A percentile compares a stretch with the other conserved stretches of the same genome.
Conservation (phyloP, 1,140 invertebrate genomes). For the Drosophila nannoptera region DNA sequence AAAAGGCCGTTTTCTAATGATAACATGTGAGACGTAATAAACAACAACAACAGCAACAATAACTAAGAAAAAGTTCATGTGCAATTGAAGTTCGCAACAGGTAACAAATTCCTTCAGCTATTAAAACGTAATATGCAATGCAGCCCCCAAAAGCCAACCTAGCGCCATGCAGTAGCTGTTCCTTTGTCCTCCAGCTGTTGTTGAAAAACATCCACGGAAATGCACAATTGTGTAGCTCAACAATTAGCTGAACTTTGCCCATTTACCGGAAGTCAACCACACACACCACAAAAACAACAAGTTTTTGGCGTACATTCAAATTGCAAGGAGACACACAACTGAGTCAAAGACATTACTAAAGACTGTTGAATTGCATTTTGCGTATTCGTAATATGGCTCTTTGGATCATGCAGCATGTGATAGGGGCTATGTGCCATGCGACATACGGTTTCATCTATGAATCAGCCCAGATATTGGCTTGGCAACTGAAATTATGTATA, state of each 20-base stretch:
- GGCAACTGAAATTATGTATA: too few species aligned
- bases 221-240: constrained; percentile 78
- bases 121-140: constrained; percentile 76
- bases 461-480: too few species aligned
- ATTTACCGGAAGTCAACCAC: constrained; percentile 45
- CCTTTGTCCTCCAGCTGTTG: constrained; percentile 24
- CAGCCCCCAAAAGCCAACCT: constrained; percentile 27
- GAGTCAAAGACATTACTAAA: background rate
- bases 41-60: constrained; percentile 44
- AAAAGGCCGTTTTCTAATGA: constrained; percentile 78
- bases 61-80: constrained; percentile 61
- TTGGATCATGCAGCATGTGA: constrained; percentile 22
- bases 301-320: constrained; percentile 74
- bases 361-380: constrained; percentile 39
- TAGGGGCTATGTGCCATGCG: background rate
- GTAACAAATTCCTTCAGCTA: constrained; percentile 74
- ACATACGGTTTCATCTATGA: constrained; percentile 4
- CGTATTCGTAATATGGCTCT: constrained; percentile 66
- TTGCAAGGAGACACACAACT: constrained; percentile 35
- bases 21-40: constrained; percentile 74
- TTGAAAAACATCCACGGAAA: constrained; percentile 77
- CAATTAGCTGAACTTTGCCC: constrained; percentile 71
- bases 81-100: constrained; percentile 75
- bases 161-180: background rate
- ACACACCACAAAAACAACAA: constrained; percentile 23